These are phyloP conservation scores for Saturnia japonica DNA, from an alignment of 2,888 invertebrate genomes.

Conservation along the genomic window DNA sequence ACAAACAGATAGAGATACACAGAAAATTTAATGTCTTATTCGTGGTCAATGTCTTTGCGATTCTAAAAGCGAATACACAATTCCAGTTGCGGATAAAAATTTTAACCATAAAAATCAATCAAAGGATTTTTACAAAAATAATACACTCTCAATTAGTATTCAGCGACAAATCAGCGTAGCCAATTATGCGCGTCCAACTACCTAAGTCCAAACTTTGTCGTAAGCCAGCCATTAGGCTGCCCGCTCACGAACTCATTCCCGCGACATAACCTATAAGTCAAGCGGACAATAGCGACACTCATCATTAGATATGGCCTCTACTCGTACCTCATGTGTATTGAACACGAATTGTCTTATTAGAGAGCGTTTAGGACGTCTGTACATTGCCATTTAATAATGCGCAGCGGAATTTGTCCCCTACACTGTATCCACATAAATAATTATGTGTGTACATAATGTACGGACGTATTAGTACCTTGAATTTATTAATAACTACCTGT, in stretches of 20 bases:
- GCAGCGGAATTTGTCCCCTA: constrained; percentile 12
- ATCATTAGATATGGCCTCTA: constrained; percentile 73
- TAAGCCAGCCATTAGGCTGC: constrained; percentile 54
- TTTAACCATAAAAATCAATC: not conserved
- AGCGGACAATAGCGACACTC: constrained; percentile 53
- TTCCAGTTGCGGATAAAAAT: not conserved
- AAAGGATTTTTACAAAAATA: not conserved
- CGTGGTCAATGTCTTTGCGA: too few species aligned
- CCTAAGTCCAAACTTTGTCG: constrained; percentile 55
- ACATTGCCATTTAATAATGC: constrained; percentile 13
- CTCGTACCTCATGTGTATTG: constrained; percentile 49
- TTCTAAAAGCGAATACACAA: not conserved
- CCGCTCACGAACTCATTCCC: constrained; percentile 60
- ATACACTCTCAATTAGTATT: constrained; percentile 43
- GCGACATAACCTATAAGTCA: constrained; percentile 63
- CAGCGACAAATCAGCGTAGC: constrained; percentile 51
- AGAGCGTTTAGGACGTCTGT: constrained; percentile 24
- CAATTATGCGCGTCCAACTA: constrained; percentile 40
- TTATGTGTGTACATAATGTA: too few species aligned
- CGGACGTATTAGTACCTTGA: not conserved
- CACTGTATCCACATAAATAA: constrained; percentile 7
- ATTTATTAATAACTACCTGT: constrained; percentile 9
- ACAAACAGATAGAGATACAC: too few species aligned
- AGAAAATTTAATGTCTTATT: too few species aligned
- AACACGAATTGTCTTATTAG: constrained; percentile 74